phyloP scores from a whole-genome alignment of 2,888 invertebrate genomes.

The Physocephala rufipes region DNA sequence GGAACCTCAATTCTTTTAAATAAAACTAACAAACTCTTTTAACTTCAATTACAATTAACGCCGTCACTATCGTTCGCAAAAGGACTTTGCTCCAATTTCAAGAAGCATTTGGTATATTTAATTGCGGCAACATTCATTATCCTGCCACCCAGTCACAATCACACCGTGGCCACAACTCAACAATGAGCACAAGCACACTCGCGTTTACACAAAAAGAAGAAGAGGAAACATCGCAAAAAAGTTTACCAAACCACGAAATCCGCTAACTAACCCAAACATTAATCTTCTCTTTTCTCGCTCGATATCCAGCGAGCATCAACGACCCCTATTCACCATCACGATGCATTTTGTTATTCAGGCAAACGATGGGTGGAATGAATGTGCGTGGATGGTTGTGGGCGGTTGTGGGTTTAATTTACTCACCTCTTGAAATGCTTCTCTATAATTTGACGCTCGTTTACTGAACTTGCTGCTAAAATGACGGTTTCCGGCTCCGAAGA shows the following conservation, averaged over 20 bases:
- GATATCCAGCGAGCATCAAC: too few relatives aligned
- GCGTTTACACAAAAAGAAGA: not conserved
- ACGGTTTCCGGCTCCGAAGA: constrained; percentile 67
- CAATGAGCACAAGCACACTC: not conserved
- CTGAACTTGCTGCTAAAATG: constrained; percentile 67
- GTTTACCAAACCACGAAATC: too few relatives aligned
- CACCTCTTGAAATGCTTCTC: constrained; percentile 68
- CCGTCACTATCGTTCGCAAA: not conserved
- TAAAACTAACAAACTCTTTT: not conserved
- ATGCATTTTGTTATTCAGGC: too few relatives aligned
- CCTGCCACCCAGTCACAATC: not conserved
- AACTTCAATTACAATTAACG: not conserved
- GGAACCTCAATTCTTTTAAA: too few relatives aligned
- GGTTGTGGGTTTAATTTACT: too few relatives aligned
- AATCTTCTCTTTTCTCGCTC: not conserved
- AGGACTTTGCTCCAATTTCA: not conserved
- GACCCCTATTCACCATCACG: too few relatives aligned
- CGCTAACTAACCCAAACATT: not conserved
- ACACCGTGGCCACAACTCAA: not conserved
- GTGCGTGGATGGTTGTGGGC: too few relatives aligned
- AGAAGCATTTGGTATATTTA: not conserved
- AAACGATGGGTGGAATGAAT: too few relatives aligned
- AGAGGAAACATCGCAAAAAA: too few relatives aligned
- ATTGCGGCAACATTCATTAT: not conserved
- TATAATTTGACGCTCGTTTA: constrained; percentile 64